Evolutionary conservation across 1,140 invertebrate genomes (phyloP).

Genomic region (Pristionchus pacificus): DNA sequence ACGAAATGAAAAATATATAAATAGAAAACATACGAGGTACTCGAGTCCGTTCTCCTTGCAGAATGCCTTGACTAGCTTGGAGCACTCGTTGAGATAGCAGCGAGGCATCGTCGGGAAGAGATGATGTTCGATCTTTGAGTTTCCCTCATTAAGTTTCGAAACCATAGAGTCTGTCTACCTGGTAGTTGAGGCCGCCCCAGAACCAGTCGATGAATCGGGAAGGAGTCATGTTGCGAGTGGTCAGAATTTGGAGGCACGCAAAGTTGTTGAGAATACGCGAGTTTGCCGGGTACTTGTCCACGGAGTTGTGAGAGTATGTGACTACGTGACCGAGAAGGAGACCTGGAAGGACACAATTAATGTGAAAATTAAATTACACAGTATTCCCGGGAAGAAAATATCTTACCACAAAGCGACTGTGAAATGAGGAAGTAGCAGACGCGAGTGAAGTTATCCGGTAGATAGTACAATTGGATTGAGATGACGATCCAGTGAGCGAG

Average conservation of each 20-base stretch:
- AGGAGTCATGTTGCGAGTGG: constrained; percentile 56
- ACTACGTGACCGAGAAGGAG: constrained; percentile 50
- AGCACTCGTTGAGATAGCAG: constrained; percentile 44
- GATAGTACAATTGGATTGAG: constrained; percentile 46
- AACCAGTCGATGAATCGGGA: constrained; percentile 56
- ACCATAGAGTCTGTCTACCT: constrained; percentile 38
- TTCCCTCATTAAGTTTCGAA: constrained; percentile 8
- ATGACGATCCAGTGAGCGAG: constrained; percentile 53
- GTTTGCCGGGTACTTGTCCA: constrained; percentile 51
- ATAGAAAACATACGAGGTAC: constrained; percentile 32
- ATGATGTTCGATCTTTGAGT: constrained; percentile 54
- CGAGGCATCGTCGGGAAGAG: constrained; percentile 57
- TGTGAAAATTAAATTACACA: not conserved
- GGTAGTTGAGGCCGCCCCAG: constrained; percentile 58
- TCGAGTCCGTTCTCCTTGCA: constrained; percentile 47
- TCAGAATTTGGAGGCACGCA: constrained; percentile 55
- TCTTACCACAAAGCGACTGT: constrained; percentile 23
- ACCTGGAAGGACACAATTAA: constrained; percentile 33
- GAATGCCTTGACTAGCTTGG: constrained; percentile 43
- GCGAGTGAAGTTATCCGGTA: constrained; percentile 41
- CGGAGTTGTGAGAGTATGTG: constrained; percentile 56
- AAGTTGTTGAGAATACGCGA: constrained; percentile 55
- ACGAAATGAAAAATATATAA: not conserved
- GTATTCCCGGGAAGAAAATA: no score
- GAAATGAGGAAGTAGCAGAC: constrained; percentile 49